Base-by-base conservation (phyloP, 2,113 vertebrate genomes). In the Ophiodon elongatus region DNA sequence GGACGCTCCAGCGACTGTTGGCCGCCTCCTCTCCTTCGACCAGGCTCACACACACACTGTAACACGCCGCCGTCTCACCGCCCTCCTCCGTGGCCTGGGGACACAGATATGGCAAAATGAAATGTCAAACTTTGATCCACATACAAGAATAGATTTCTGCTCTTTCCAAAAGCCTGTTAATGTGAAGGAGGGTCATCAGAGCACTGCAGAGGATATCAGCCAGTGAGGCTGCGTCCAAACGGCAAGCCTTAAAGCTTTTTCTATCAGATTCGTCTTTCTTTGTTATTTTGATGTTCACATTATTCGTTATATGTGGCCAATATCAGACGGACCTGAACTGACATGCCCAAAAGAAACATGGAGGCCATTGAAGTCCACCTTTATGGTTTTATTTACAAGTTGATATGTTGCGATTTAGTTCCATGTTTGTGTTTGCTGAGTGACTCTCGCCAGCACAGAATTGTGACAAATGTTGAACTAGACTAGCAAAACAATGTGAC, bases 61-160 rank as follows among this genome's bases (percentile, higher is more conserved):
- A 99, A 90, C 93, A 96, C 35, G 98, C 96, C 92, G 97, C 96
- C 59, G 98, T 98, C 85, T 99, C 98, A 2, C 98, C 96, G 6
- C 97, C 97, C 90, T 99, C 98, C 88, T 99, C 98, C 73, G 96
- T 93, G 47, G 98, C 96, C 98, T 99, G 85, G 31, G 31, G 62
- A 83, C 0, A 78, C 45, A 43, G 15, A 66, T 1, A 39, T 5
- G 56, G 15, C 27, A 45, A 21, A 45, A 8, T 74, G 8, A 76
- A 64, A 27, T 50, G 15, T 52, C 31, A 21, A 27, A 0, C n/a
- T 76, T 19, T 47, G 13, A 62, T 74, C 10, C 11, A 62, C 19
- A 13, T n/a, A 33, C 3, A 60, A 57, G 33, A 57, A 31, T 21
- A 23, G 3, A 31, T 10, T 19, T 60, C 21, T 25, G 21, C 47